These are phyloP conservation scores for Rhagologus leucostigma DNA, from an alignment of 2,113 vertebrate genomes.

Conservation along the genomic window DNA sequence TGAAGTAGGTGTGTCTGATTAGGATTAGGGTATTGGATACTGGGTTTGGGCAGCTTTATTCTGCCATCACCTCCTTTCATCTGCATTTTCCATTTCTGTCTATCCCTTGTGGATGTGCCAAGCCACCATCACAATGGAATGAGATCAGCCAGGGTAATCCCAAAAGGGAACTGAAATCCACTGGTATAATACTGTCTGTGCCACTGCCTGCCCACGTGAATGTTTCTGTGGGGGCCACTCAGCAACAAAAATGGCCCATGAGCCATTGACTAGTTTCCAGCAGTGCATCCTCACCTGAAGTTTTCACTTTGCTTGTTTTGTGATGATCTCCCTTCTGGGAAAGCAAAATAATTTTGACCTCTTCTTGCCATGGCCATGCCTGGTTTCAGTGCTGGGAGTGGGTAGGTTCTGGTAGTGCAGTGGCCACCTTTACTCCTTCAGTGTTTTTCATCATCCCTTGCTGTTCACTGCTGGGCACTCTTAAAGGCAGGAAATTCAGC, in stretches of 20 bases:
- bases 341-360: not conserved
- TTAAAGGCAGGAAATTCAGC: not conserved
- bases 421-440: not conserved
- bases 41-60: not conserved
- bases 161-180: not conserved
- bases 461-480: not conserved
- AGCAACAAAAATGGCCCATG: not conserved
- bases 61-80: not conserved
- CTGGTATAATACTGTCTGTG: not conserved
- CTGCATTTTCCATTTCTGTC: not conserved
- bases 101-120: not conserved
- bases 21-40: not conserved
- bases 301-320: not conserved
- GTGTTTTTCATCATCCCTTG: not conserved
- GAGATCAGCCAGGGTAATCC: not conserved
- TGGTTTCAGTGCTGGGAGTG: not conserved
- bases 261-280: not conserved
- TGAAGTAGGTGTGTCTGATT: not conserved
- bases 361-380: not conserved
- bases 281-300: not conserved
- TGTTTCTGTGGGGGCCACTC: not conserved
- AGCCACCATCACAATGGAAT: not conserved
- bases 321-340: not conserved
- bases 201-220: not conserved
- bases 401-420: not conserved